Base-by-base conservation (phyloP, 1,140 invertebrate species). In the Sesamia nonagrioides region DNA sequence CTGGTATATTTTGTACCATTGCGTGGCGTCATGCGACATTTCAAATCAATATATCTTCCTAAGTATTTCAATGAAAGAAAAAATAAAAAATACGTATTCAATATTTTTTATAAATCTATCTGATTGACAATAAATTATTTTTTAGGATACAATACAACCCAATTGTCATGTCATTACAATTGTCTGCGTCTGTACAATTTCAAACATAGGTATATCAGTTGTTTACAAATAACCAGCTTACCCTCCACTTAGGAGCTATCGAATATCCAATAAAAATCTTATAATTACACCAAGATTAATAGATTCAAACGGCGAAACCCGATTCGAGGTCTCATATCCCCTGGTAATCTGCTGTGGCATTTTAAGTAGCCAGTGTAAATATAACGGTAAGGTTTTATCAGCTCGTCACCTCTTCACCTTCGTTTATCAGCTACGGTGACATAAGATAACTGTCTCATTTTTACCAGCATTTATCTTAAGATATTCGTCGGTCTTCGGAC, bases 341-440 rank as follows among this genome's bases (percentile, higher is more conserved):
- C 21, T 13, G 18, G 17, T 63, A 77, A 77, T 77, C 35, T 54
- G 11, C 48, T 40, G n/a, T 48, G 77, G 77, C 48, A 79, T 79
- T 48, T 73, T 52, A 66, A 63, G 69, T 75, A 75, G 56, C 42
- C 58, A 75, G 58, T 73, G 60, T 79, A 61, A 77, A 61, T 63
- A 78, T 78, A 79, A 79, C 77, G 77, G 77, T 40, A 50, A 11
- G 33, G 42, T 73, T 56, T 79, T 79, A 79, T 79, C 77, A 73
- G 61, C 48, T 66, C 40, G 68, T 79, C 69, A 79, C 69, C 77
- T 79, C 58, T 54, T 52, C 69, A 79, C 69, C 69, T 66, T 54
- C 18, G 17, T 11, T 54, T 73, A 66, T 79, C 71, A 66, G 17
- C 42, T 11, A 11, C 54, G 40, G 35, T 73, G 77, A 72, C 60